These are phyloP conservation scores for Lochmaea crataegi DNA, from an alignment of 2,888 invertebrate genomes.

Conservation along the genomic window DNA sequence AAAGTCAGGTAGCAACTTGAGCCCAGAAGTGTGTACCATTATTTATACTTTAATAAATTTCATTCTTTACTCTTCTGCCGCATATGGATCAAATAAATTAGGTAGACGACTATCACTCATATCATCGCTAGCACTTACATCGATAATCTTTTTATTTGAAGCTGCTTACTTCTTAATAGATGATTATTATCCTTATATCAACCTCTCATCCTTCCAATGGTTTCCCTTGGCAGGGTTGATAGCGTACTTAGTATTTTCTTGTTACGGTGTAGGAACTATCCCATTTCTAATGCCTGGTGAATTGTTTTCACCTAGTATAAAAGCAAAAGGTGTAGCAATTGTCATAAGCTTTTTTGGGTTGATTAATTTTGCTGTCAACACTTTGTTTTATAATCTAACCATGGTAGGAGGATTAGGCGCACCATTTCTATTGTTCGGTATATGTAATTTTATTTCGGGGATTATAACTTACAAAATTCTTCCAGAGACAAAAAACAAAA, in stretches of 20 bases:
- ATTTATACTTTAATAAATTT: conserved; percentile 49
- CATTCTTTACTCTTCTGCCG: conserved; percentile 46
- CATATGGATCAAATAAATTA: conserved; percentile 49
- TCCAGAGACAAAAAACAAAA: conserved; percentile 29
- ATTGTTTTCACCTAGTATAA: conserved; percentile 57
- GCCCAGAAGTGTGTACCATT: conserved; percentile 54
- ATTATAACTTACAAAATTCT: conserved; percentile 11
- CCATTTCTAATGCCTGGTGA: conserved; percentile 56
- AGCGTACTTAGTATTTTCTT: conserved; percentile 31
- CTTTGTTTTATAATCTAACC: conserved; percentile 55
- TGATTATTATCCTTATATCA: conserved; percentile 37
- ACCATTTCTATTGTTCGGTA: conserved; percentile 33
- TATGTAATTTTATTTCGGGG: conserved; percentile 17
- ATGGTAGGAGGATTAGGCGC: conserved; percentile 53
- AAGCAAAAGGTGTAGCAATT: conserved; percentile 51
- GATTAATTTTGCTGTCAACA: conserved; percentile 42
- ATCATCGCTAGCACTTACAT: conserved; percentile 50
- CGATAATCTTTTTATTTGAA: conserved; percentile 48
- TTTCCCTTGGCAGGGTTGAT: conserved; percentile 55
- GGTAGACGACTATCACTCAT: conserved; percentile 55
- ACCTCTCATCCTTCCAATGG: conserved; percentile 50
- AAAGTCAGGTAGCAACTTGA: conserved; percentile 56
- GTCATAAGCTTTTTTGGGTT: conserved; percentile 20
- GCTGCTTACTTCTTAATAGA: conserved; percentile 55
- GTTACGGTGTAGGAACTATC: conserved; percentile 52